Conservation (phyloP, 2,113 vertebrate species). For the Eudyptes chrysolophus region DNA sequence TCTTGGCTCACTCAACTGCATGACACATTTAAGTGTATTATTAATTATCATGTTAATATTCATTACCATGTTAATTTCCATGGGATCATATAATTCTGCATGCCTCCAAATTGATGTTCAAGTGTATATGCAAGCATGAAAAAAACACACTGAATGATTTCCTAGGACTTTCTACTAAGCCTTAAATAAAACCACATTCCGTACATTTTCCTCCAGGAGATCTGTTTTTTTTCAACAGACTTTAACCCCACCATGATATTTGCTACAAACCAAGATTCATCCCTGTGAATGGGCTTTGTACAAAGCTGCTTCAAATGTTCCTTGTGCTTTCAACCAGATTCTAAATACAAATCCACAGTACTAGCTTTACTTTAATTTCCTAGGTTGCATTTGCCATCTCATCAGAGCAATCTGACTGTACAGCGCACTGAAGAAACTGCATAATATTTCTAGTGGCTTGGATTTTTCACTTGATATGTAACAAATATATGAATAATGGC, state of each 20-base stretch:
- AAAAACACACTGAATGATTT: background rate
- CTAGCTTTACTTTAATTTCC: conserved; percentile 57
- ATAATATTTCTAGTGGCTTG: background rate
- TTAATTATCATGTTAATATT: conserved; percentile 58
- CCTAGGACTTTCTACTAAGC: background rate
- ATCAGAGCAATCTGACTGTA: conserved; percentile 8
- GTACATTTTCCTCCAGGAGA: background rate
- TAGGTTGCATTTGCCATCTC: conserved; percentile 53
- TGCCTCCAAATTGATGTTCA: background rate
- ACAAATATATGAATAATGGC: background rate
- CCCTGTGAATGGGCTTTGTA: background rate
- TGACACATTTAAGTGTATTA: conserved; percentile 48
- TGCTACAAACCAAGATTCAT: background rate
- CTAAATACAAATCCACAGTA: conserved; percentile 35
- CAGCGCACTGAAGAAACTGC: background rate
- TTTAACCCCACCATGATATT: background rate
- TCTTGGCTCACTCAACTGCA: conserved; percentile 31
- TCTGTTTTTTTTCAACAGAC: background rate
- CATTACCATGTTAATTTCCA: conserved; percentile 29
- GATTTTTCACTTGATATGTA: background rate
- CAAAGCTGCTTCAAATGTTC: conserved; percentile 26
- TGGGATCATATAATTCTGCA: conserved; percentile 1
- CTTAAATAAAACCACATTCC: background rate
- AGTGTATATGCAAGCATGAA: background rate
- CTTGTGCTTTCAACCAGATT: conserved; percentile 23